A percentile compares a stretch with the other conserved stretches of the same genome.
phyloP scores from a whole-genome alignment of 2,113 vertebrate species.

The Polypterus bichir region DNA sequence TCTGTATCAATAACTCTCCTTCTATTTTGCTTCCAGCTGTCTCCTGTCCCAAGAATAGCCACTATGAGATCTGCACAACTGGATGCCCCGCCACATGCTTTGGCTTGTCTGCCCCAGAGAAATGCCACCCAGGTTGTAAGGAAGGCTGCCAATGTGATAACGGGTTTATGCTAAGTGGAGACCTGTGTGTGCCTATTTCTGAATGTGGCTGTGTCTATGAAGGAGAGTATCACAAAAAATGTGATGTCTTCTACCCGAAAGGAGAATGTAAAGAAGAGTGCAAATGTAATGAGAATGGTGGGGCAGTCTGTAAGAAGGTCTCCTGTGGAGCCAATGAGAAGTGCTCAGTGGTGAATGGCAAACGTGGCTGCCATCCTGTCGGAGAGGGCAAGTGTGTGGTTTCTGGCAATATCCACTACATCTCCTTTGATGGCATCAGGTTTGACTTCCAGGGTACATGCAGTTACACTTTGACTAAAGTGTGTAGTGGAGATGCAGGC shows the following conservation, averaged over 20 bases:
- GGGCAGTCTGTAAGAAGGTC: slow-evolving; percentile 27
- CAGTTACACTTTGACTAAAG: slow-evolving; percentile 36
- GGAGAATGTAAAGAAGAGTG: slow-evolving; percentile 33
- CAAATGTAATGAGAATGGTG: slow-evolving; percentile 35
- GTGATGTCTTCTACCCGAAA: slow-evolving; percentile 36
- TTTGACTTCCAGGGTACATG: slow-evolving; percentile 50
- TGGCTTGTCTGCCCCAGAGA: slow-evolving; percentile 6
- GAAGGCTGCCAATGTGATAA: slow-evolving; percentile 60
- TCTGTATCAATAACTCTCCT: too few species aligned
- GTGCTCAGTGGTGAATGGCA: slow-evolving; percentile 35
- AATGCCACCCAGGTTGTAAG: slow-evolving; percentile 35
- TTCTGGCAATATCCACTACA: slow-evolving; percentile 46
- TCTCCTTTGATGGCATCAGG: slow-evolving; percentile 36
- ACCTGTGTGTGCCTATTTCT: slow-evolving; percentile 41
- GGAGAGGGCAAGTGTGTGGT: slow-evolving; percentile 35
- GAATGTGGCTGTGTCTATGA: slow-evolving; percentile 55
- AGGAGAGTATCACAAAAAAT: slow-evolving; percentile 45
- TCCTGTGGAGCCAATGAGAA: slow-evolving; percentile 30
- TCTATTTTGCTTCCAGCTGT: slow-evolving; percentile 35
- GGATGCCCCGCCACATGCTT: slow-evolving; percentile 47
- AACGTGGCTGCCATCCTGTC: slow-evolving; percentile 37
- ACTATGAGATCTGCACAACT: slow-evolving; percentile 42
- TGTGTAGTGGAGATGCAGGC: slow-evolving; percentile 21
- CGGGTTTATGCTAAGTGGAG: slow-evolving; percentile 43
- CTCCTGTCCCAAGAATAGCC: slow-evolving; percentile 51